These are phyloP conservation scores for Acronicta aceris DNA, from an alignment of 2,888 invertebrate genomes.

Conservation along the genomic window DNA sequence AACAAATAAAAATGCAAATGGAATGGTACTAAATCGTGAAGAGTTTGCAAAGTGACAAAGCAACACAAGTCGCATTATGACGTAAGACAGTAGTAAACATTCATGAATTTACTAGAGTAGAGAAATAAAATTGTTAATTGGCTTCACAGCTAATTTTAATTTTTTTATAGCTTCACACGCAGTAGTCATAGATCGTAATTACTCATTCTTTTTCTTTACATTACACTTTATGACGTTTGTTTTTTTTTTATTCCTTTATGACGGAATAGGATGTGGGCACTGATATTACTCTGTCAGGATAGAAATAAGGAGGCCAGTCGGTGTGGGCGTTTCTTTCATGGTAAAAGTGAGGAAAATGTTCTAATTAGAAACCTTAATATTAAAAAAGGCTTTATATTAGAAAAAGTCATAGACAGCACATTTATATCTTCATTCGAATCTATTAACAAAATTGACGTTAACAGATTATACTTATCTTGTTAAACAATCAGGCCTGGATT, in stretches of 20 bases:
- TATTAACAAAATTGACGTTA: conserved; percentile 37
- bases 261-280: background rate
- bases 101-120: conserved; percentile 17
- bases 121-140: conserved; percentile 18
- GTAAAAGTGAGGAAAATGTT: too few relatives aligned
- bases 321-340: too few relatives aligned
- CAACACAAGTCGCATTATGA: conserved; percentile 16
- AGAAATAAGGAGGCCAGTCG: too few relatives aligned
- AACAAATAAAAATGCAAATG: too few relatives aligned
- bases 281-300: too few relatives aligned
- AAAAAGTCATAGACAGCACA: conserved; percentile 1
- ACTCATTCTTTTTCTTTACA: conserved; percentile 12
- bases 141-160: conserved; percentile 10
- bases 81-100: conserved; percentile 15
- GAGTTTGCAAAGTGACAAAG: background rate
- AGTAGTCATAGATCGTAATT: conserved; percentile 1
- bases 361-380: background rate
- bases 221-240: background rate
- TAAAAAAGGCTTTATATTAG: too few relatives aligned
- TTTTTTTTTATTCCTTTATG: background rate
- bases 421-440: conserved; percentile 14
- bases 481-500: conserved; percentile 46
- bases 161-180: conserved; percentile 23
- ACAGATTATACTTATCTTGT: conserved; percentile 32
- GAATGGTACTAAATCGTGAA: too few relatives aligned